These are phyloP conservation scores for Saguinus imperator DNA, from an alignment of 2,113 vertebrate genomes.

Conservation along the genomic window DNA sequence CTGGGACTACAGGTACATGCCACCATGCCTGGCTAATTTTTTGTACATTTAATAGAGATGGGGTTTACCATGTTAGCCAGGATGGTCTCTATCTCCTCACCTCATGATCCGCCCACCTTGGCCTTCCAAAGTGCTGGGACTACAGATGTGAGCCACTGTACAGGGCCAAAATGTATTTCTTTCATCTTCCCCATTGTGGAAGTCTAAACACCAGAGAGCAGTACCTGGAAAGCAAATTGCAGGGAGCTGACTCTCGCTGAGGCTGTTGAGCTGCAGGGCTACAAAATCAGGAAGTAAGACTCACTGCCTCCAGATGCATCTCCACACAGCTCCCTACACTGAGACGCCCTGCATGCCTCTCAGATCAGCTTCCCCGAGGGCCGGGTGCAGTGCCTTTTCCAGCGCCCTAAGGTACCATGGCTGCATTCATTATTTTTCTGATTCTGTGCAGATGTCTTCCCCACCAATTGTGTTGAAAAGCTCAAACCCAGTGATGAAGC, in stretches of 20 bases:
- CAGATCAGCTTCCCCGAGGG: fast-evolving
- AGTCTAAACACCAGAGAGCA: neutral
- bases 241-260: fast-evolving
- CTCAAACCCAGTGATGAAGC: neutral
- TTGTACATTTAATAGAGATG: no score
- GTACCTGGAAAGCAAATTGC: neutral
- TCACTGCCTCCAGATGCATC: fast-evolving
- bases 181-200: neutral
- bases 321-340: neutral
- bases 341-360: neutral
- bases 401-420: fast-evolving
- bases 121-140: no score
- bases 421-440: neutral
- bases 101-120: no score
- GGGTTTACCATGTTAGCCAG: no score
- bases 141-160: no score
- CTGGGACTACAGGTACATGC: no score
- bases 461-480: neutral
- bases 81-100: no score
- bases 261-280: fast-evolving
- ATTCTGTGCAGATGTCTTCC: neutral
- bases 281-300: no score
- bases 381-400: neutral
- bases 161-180: neutral
- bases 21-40: no score